Conservation (phyloP, 2,888 invertebrate species). For the Hypolimnas misippus region DNA sequence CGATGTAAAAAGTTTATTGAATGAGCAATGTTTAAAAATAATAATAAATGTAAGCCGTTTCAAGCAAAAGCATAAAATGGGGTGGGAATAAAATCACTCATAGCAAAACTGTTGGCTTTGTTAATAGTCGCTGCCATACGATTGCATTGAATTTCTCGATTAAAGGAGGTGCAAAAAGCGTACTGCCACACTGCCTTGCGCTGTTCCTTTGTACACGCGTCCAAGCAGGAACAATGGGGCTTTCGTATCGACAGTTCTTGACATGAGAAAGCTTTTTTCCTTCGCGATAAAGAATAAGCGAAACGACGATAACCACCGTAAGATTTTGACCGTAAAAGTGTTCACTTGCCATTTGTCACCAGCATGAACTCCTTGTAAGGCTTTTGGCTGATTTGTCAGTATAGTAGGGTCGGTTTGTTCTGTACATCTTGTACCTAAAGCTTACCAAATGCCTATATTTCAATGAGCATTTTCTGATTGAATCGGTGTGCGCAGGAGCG, state of each 20-base stretch:
- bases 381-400: too few species aligned
- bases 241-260: slow-evolving; percentile 73
- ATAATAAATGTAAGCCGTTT: slow-evolving; percentile 17
- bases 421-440: too few species aligned
- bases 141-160: slow-evolving; percentile 41
- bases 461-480: too few species aligned
- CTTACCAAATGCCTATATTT: too few species aligned
- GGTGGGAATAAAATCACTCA: slow-evolving; percentile 30
- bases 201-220: slow-evolving; percentile 43
- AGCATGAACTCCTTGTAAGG: slow-evolving; percentile 30
- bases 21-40: slow-evolving; percentile 8
- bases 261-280: slow-evolving; percentile 81
- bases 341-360: slow-evolving; percentile 47
- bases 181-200: slow-evolving; percentile 34
- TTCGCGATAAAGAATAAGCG: slow-evolving; percentile 69
- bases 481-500: too few species aligned
- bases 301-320: slow-evolving; percentile 50
- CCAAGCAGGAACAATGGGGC: slow-evolving; percentile 68
- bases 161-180: slow-evolving; percentile 36
- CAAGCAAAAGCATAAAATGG: slow-evolving; percentile 23
- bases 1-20: slow-evolving; percentile 8
- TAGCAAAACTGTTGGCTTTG: slow-evolving; percentile 36
- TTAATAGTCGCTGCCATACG: slow-evolving; percentile 34
- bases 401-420: too few species aligned
- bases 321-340: slow-evolving; percentile 66